Base-by-base conservation (phyloP, 2,113 vertebrate species). In the Puma concolor region DNA sequence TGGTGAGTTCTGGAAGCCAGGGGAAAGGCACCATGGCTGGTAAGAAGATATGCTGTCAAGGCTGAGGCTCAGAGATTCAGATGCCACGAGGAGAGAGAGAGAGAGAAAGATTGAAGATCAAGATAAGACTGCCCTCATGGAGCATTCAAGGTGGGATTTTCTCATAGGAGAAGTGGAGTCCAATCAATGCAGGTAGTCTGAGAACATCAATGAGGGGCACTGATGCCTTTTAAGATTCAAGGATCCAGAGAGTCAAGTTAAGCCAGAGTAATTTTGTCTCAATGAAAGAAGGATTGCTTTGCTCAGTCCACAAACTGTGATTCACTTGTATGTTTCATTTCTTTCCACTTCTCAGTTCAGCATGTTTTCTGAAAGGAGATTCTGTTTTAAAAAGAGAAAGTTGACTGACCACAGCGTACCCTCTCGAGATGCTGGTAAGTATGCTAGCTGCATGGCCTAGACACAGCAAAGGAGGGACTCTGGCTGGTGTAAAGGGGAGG, bases 281-380 rank as follows among this genome's bases (percentile, higher is more conserved):
- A 36, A 7, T 25, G 41, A 66, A n/a, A 25, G 25, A 57, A 60
- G 33, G 38, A 29, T 25, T 69, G 69, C 9, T 93, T 67, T 16
- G 15, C 11, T 92, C 25, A 86, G 57, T 10, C 25, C 50, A 48
- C n/a, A 57, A 29, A 69, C 36, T 50, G 29, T 48, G 50, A 71
- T 64, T 82, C 48, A 4, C 29, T 52, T 82, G 23, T 52, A 52
- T 54, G 21, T 6, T 52, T n/a, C 10, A 27, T 19, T 54, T 94
- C 54, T 88, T 54, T 54, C 44, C 19, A 21, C 19, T 60, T 93
- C 11, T 38, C 17, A 80, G 64, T 69, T 77, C 23, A n/a, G 27
- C 52, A 60, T 52, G 31, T 77, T 93, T 95, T 86, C 74, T 69
- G 33, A 96, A 86, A 86, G 77, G 23, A 96, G 29, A 63, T 52